Evolutionary conservation across 2,888 invertebrate genomes (phyloP), one percentile per base, ranked within the genome.

Genomic region (Ochlodes sylvanus): DNA sequence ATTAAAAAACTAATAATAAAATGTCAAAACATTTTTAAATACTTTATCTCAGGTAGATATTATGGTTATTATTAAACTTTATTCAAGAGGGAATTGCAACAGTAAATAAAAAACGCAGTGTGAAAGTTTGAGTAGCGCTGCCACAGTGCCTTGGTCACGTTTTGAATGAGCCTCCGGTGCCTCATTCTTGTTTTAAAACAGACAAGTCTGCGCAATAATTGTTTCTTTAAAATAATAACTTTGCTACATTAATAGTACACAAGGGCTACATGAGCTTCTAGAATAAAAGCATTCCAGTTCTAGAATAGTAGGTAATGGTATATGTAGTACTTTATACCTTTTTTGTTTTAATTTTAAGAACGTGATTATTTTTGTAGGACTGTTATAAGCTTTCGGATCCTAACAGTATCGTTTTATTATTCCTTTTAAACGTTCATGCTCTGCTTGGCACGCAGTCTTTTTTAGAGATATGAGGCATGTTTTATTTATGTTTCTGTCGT

Each of bases 191-290:
- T 62, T 71, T 60, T 68, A 68, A 70, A 71, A 63, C 69, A 71
- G 61, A 68, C 65, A 64, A 70, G 65, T 72, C 68, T 69, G 67
- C 63, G 68, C 66, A 72, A 64, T 74, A 75, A 73, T 73, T 75
- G 72, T 72, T 75, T 72, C 72, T 72, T 72, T 75, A 70, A 73
- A 47, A 47, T 27, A 60, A 32, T 32, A 44, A 60, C 44, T 47
- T 60, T 60, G 44, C 32, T 27, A 9, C 44, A 47, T 32, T 60
- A 60, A 60, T 15, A 32, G 60, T 47, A 32, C 17, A 60, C 15
- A 17, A 12, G 32, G 19, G 50, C 50, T 10, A 47, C 47, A 19
- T 19, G 7, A 10, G 17, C n/a, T 50, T 50, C 19, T 47, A 47
- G 47, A 47, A 17, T 47, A 47, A 17, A 47, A 47, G 47, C 47